Evolutionary conservation across 2,113 vertebrate genomes (phyloP).

Genomic region (Myotis davidii): DNA sequence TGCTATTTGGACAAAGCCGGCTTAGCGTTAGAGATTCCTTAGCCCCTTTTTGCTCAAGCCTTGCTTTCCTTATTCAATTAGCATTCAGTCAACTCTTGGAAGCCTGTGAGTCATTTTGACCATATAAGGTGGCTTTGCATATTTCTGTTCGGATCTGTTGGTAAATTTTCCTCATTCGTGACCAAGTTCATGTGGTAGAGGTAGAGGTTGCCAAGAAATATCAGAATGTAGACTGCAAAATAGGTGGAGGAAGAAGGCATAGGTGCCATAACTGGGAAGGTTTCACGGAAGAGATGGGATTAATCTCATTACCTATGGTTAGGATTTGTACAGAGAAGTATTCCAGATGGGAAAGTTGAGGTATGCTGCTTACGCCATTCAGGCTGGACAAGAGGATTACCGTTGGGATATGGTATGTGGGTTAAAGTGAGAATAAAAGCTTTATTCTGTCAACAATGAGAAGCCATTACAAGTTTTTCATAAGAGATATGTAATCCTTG

Average conservation of each 20-base stretch:
- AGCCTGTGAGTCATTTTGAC: conserved; percentile 19
- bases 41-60: neutral
- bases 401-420: neutral
- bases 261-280: neutral
- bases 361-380: conserved; percentile 2
- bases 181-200: neutral
- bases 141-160: conserved; percentile 17
- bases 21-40: neutral
- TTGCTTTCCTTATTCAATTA: conserved; percentile 33
- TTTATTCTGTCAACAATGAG: conserved; percentile 8
- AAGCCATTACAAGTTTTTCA: conserved; percentile 1
- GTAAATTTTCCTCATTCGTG: conserved; percentile 23
- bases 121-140: neutral
- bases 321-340: conserved; percentile 22
- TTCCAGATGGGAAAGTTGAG: neutral
- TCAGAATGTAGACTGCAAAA: neutral
- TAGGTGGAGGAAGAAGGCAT: neutral
- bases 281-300: neutral
- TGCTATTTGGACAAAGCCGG: neutral
- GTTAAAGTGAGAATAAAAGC: conserved; percentile 40
- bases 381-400: neutral
- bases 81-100: neutral
- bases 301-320: neutral
- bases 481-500: neutral
- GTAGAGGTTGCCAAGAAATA: neutral